A percentile compares a stretch with the other conserved stretches of the same genome.
These are phyloP conservation scores for Hycleus cichorii DNA, from an alignment of 1,140 invertebrate species.

Conservation along the genomic window DNA sequence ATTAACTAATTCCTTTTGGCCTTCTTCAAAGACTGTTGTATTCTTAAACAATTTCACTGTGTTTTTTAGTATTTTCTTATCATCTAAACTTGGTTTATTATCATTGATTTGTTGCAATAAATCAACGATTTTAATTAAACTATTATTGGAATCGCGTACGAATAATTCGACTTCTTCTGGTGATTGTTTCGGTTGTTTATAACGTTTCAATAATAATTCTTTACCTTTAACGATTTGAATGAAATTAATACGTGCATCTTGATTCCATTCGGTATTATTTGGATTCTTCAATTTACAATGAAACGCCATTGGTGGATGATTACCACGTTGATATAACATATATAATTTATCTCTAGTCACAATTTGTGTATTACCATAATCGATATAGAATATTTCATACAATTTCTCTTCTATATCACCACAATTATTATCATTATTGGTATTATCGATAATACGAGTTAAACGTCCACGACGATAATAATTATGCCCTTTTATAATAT, in stretches of 20 bases:
- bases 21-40: constrained; percentile 14
- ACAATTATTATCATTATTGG: neutral
- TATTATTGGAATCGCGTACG: constrained; percentile 22
- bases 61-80: too few relatives aligned
- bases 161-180: constrained; percentile 21
- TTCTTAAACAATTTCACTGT: neutral
- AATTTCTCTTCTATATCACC: neutral
- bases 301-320: constrained; percentile 13
- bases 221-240: constrained; percentile 21
- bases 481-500: constrained; percentile 6
- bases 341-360: constrained; percentile 8
- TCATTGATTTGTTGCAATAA: constrained; percentile 1
- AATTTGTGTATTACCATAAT: constrained; percentile 23
- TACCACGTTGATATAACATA: neutral
- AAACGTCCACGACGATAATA: constrained; percentile 22
- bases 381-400: constrained; percentile 25
- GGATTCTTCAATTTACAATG: constrained; percentile 22
- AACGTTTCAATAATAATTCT: constrained; percentile 15
- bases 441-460: constrained; percentile 4
- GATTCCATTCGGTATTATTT: constrained; percentile 12
- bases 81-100: too few relatives aligned
- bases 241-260: constrained; percentile 19
- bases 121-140: constrained; percentile 20
- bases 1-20: constrained; percentile 18
- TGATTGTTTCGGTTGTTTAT: too few relatives aligned